A percentile compares a stretch with the other conserved stretches of the same genome.
Conservation (phyloP, 2,888 invertebrate genomes). For the Nomada ferruginata region DNA sequence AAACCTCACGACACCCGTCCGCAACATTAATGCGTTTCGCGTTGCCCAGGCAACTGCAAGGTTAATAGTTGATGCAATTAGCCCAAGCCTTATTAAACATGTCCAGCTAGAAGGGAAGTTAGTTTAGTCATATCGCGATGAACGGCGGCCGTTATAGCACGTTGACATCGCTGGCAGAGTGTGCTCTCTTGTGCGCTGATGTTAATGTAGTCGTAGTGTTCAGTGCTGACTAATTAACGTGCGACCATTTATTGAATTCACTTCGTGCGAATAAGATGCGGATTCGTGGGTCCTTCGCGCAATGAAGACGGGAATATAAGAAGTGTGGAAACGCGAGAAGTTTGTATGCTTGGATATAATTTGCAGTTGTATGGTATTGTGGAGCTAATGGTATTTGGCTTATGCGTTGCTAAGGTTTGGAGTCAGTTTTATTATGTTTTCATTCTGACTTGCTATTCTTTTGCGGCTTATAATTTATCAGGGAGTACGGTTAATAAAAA, state of each 20-base stretch:
- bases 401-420: no score
- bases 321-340: no score
- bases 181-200: neutral
- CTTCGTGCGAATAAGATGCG: neutral
- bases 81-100: constrained; percentile 52
- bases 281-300: no score
- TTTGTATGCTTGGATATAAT: no score
- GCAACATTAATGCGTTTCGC: constrained; percentile 51
- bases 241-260: constrained; percentile 41
- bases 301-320: no score
- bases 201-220: constrained; percentile 42
- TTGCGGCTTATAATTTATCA: no score
- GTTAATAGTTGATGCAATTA: constrained; percentile 67
- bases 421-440: no score
- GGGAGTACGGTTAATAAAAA: no score
- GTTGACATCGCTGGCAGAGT: constrained; percentile 10
- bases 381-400: no score
- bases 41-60: constrained; percentile 43
- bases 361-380: no score
- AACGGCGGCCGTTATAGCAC: constrained; percentile 9
- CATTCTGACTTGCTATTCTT: no score
- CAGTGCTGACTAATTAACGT: constrained; percentile 51
- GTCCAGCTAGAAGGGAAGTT: constrained; percentile 47
- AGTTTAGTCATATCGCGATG: constrained; percentile 40
- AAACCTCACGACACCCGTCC: neutral